Base-by-base conservation (phyloP, 2,888 invertebrate genomes). In the Phlogophora meticulosa region DNA sequence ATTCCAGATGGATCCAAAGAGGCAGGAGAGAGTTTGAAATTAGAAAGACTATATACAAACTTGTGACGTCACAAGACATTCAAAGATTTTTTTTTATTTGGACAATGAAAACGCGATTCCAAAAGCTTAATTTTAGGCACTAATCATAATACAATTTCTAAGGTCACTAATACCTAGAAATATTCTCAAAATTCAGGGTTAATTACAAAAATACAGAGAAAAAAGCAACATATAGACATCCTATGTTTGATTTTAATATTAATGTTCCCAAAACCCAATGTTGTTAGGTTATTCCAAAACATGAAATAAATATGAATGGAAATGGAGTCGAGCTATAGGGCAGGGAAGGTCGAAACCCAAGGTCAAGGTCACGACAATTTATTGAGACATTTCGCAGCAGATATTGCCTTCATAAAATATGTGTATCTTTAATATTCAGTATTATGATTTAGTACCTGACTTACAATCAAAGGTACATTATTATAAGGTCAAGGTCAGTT, bases 221-320 rank as follows among this genome's bases (percentile, higher is more conserved):
- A 45, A 63, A 61, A 72, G 59, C 66, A 36, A 57, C 11, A 57
- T 22, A 48, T 22, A 48, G 32, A 57, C 13, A 42, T 38, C 11
- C 46, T 62, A 59, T 52, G 51, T 65, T 51, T 65, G 59, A 72
- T 69, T 72, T 67, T 67, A 80, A 75, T 80, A 75, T 78, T 68
- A 59, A 74, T 81, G 78, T 75, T 80, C 82, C 81, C 81, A 80
- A 81, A 81, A 81, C 70, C 80, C 64, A 78, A 78, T 69, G 55
- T 36, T 51, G 48, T 59, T 63, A 73, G 28, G 42, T 42, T 64
- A 68, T 70, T 61, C 32, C 60, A 53, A 76, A 73, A 63, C 32
- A 73, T 65, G 57, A 73, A 73, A 74, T 40, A 72, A 63, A 78
- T 76, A 69, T 65, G 55, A 71, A 78, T 80, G 48, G 57, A 56